Evolutionary conservation across 2,888 invertebrate species (phyloP).

Genomic region (Campoletis raptor): DNA sequence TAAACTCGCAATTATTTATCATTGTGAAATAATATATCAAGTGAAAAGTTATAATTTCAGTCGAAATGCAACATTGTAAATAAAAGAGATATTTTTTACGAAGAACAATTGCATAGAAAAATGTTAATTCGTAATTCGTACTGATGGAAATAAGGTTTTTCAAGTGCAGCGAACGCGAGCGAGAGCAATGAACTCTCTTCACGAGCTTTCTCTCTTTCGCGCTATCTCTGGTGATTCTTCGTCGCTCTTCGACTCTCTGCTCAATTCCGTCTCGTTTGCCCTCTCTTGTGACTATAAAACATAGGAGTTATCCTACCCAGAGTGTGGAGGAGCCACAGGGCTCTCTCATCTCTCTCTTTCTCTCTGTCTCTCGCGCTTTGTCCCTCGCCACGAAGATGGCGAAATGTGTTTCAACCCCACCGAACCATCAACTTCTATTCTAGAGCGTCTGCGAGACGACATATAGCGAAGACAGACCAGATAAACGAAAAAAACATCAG

Average conservation of each 20-base stretch:
- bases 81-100: neutral
- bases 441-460: constrained; percentile 72
- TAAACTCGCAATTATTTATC: neutral
- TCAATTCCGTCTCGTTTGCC: constrained; percentile 28
- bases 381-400: constrained; percentile 62
- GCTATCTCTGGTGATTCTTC: constrained; percentile 24
- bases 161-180: constrained; percentile 66
- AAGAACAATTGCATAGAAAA: constrained; percentile 10
- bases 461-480: constrained; percentile 3
- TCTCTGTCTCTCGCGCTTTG: constrained; percentile 54
- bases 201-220: constrained; percentile 39
- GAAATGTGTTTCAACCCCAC: constrained; percentile 75
- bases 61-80: neutral
- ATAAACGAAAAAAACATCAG: neutral
- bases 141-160: constrained; percentile 44
- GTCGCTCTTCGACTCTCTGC: constrained; percentile 21
- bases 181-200: constrained; percentile 72
- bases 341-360: constrained; percentile 20
- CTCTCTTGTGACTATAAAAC: constrained; percentile 30
- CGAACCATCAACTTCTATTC: constrained; percentile 78
- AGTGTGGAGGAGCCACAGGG: constrained; percentile 16
- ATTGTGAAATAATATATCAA: neutral
- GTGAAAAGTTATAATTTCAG: neutral
- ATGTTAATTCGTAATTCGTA: constrained; percentile 24
- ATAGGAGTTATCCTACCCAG: constrained; percentile 19